A percentile compares a stretch with the other conserved stretches of the same genome.
Evolutionary conservation across 1,140 invertebrate species (phyloP).

Genomic region (Drosophila miranda): DNA sequence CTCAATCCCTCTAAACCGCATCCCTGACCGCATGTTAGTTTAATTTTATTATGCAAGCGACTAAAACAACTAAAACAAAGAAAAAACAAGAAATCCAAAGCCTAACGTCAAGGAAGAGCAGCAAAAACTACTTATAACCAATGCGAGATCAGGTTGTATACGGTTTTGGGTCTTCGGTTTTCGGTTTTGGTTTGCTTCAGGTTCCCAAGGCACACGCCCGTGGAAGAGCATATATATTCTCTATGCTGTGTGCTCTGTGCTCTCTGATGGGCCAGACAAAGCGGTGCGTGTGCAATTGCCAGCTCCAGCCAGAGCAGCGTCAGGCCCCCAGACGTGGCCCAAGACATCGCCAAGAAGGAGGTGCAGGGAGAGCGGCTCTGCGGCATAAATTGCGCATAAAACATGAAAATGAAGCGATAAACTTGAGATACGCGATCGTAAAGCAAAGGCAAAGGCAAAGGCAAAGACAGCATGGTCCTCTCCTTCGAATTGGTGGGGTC

Average conservation of each 20-base stretch:
- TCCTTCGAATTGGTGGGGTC: constrained; percentile 19
- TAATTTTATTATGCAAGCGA: constrained; percentile 63
- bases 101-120: constrained; percentile 53
- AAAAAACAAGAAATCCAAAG: constrained; percentile 49
- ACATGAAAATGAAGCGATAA: constrained; percentile 81
- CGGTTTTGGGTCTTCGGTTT: not conserved
- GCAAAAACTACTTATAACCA: constrained; percentile 63
- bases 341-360: constrained; percentile 5
- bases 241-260: not conserved
- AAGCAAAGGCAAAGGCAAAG: constrained; percentile 51
- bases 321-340: constrained; percentile 23
- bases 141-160: constrained; percentile 16
- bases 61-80: constrained; percentile 16
- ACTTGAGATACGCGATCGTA: constrained; percentile 80
- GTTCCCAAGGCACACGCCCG: constrained; percentile 40
- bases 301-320: constrained; percentile 66
- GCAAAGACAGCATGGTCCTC: constrained; percentile 50
- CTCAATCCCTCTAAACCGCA: no score
- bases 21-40: constrained; percentile 26
- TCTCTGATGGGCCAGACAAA: constrained; percentile 66
- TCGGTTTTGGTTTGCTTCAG: constrained; percentile 6
- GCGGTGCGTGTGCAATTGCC: constrained; percentile 72
- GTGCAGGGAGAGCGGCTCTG: constrained; percentile 28
- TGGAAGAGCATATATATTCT: constrained; percentile 11
- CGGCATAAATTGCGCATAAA: constrained; percentile 80